phyloP scores from a whole-genome alignment of 2,797 vertebrate genomes.

The Potorous gilbertii region DNA sequence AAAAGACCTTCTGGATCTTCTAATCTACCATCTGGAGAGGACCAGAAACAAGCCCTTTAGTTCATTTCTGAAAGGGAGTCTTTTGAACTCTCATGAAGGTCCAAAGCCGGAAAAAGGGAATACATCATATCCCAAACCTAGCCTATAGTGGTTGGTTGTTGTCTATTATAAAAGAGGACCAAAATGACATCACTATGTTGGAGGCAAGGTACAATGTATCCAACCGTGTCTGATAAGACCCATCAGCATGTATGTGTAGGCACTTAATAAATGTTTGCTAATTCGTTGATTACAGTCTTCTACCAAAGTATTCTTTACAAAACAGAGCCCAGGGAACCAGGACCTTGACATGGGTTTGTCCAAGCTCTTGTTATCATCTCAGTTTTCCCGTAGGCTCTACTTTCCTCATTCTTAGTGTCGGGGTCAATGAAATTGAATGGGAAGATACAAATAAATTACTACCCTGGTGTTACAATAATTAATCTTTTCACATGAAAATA shows the following conservation, averaged over 20 bases:
- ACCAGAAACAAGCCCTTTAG: background rate
- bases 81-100: background rate
- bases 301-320: background rate
- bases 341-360: background rate
- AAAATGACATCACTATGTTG: no score
- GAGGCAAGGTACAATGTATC: no score
- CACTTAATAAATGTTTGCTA: background rate
- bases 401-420: background rate
- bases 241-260: background rate
- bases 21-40: background rate
- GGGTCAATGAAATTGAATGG: background rate
- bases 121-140: background rate
- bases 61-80: background rate
- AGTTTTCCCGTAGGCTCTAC: background rate
- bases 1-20: background rate
- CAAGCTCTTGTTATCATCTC: background rate
- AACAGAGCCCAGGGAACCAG: background rate
- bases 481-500: background rate
- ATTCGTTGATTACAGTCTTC: background rate
- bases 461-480: background rate
- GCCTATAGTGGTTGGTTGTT: background rate
- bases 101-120: background rate
- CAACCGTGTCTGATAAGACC: no score
- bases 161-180: no score
- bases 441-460: background rate